Evolutionary conservation across 2,113 vertebrate species (phyloP).

Genomic region (Dromiciops gliroides): DNA sequence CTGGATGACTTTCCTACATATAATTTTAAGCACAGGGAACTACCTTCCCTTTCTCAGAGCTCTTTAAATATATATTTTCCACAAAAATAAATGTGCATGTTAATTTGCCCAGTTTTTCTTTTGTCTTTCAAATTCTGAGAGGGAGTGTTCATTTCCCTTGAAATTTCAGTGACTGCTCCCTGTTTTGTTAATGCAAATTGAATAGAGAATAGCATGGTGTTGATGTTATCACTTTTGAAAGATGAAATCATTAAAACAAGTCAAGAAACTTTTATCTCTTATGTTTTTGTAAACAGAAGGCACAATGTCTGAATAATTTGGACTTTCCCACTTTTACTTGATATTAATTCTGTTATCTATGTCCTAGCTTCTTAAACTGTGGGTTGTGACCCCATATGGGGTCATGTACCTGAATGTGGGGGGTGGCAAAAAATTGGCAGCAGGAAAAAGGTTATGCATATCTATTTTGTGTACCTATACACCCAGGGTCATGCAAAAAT

Average conservation of each 20-base stretch:
- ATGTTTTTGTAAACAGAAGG: background rate
- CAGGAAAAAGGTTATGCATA: too few species aligned
- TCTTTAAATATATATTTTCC: background rate
- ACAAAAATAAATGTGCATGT: background rate
- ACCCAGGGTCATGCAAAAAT: too few species aligned
- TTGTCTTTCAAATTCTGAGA: background rate
- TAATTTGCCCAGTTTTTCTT: background rate
- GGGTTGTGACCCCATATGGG: too few species aligned
- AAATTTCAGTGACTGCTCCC: background rate
- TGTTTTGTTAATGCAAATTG: background rate
- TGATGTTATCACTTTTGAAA: background rate
- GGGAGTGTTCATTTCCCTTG: background rate
- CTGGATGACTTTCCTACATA: background rate
- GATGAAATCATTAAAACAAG: background rate
- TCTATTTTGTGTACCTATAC: too few species aligned
- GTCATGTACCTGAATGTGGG: too few species aligned
- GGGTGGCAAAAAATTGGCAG: too few species aligned
- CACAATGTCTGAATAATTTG: background rate
- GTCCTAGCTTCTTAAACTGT: too few species aligned
- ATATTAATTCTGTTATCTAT: background rate
- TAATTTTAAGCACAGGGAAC: background rate
- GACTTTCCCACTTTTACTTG: background rate
- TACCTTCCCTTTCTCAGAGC: background rate
- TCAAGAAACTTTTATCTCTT: background rate
- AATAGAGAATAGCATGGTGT: background rate